These are phyloP conservation scores for Thaumetopoea pityocampa DNA, from an alignment of 1,140 invertebrate species.

Conservation along the genomic window DNA sequence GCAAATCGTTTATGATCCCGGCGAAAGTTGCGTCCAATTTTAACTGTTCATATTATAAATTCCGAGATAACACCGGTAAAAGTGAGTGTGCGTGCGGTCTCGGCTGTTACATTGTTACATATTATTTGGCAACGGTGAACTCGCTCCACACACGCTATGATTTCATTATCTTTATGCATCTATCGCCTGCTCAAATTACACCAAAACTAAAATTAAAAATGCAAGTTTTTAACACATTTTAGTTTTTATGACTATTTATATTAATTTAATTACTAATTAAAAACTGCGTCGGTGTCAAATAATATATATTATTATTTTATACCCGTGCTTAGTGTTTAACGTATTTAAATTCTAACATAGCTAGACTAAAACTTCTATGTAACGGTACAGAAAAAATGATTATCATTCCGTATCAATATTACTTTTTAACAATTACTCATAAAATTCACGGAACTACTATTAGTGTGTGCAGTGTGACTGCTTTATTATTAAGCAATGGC, in stretches of 20 bases:
- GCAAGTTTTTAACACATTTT: too few relatives aligned
- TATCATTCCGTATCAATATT: constrained; percentile 8
- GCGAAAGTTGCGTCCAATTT: constrained; percentile 30
- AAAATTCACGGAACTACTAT: constrained; percentile 11
- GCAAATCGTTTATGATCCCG: constrained; percentile 16
- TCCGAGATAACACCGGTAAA: constrained; percentile 31
- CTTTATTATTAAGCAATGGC: constrained; percentile 17
- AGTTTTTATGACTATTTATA: too few relatives aligned
- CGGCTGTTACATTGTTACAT: constrained; percentile 9
- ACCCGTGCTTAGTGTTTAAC: too few relatives aligned
- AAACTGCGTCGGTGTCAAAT: too few relatives aligned
- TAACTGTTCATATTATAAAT: constrained; percentile 33
- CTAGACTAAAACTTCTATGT: too few relatives aligned
- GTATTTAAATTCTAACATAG: too few relatives aligned
- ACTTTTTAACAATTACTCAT: constrained; percentile 8
- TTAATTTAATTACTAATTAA: too few relatives aligned
- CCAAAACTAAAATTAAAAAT: too few relatives aligned
- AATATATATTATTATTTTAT: too few relatives aligned
- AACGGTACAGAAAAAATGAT: too few relatives aligned
- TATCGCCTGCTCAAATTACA: too few relatives aligned
- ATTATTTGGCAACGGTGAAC: constrained; percentile 14
- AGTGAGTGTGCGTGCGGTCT: constrained; percentile 15
- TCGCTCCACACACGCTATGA: constrained; percentile 7
- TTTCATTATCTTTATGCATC: constrained; percentile 14
- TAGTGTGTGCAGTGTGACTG: constrained; percentile 9